phyloP scores from a whole-genome alignment of 1,140 invertebrate species.

The Bathynomus jamesi region DNA sequence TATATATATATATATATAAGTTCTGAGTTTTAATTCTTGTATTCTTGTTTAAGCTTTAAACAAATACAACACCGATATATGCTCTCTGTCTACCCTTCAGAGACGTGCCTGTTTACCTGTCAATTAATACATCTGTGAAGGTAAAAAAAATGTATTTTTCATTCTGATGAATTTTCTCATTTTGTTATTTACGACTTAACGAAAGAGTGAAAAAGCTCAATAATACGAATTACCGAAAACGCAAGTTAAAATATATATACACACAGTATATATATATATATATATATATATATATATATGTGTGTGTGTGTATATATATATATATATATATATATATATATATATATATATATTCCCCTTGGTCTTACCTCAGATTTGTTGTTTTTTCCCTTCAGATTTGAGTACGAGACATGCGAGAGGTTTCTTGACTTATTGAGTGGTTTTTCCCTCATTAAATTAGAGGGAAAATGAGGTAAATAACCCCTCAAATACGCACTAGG shows the following conservation, averaged over 20 bases:
- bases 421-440: no score
- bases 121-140: no score
- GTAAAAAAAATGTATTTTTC: no score
- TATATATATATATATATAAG: slow-evolving; percentile 6
- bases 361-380: background rate
- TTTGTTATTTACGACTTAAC: no score
- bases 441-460: background rate
- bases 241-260: slow-evolving; percentile 3
- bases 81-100: no score
- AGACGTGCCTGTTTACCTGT: no score
- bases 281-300: background rate
- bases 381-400: no score
- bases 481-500: background rate
- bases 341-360: background rate
- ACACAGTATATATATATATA: slow-evolving; percentile 1
- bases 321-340: slow-evolving; percentile 6
- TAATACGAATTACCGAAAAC: background rate
- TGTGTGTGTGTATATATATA: background rate
- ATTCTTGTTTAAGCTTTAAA: background rate
- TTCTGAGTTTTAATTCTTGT: background rate
- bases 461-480: background rate
- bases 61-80: no score
- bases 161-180: no score
- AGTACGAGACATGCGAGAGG: no score
- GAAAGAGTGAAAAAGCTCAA: no score